Base-by-base conservation (phyloP, 1,140 invertebrate species). In the Sipha flava region DNA sequence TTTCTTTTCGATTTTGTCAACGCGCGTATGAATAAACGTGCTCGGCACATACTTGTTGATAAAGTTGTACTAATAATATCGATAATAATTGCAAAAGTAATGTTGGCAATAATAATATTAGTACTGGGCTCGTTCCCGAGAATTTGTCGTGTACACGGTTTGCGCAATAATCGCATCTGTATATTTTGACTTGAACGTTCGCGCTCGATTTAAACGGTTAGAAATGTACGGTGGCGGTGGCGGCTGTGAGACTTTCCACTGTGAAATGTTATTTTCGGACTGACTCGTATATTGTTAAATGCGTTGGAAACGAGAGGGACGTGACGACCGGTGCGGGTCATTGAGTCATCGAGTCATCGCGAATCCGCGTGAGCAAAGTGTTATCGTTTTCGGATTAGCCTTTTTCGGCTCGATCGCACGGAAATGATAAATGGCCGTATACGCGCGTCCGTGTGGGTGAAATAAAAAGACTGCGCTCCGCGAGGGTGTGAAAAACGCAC, bases 311-410 rank as follows among this genome's bases (percentile, higher is more conserved):
- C 14, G 47, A 9, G 3, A 57, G 37, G 52, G 52, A 75, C 64
- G 49, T 4, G 52, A 1, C 54, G 12, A n/a, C 47, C 47, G 47
- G 47, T 1, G 10, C 59, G 52, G 73, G 73, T 59, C 73, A 77
- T 77, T 77, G 73, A 59, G 73, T 77, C 73, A 57, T 59, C 52
- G 29, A 52, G 47, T 54, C 45, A 29, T 66, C 40, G 21, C 23
- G 40, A 16, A n/a, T n/a, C 26, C 16, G 12, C 14, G 68, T n/a
- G 68, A 23, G 12, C 68, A n/a, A n/a, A 37, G 29, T 23, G 73
- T 54, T 59, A 77, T 77, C 73, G 47, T 77, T 77, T 77, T 77
- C 73, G 34, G 73, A 77, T 77, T 77, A 77, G 73, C 34, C 73
- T 59, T 77, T 77, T 77, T 77, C 34, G 31, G 29, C 52, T 77